phyloP scores from a whole-genome alignment of 1,140 invertebrate species.

The Dreissena polymorpha region DNA sequence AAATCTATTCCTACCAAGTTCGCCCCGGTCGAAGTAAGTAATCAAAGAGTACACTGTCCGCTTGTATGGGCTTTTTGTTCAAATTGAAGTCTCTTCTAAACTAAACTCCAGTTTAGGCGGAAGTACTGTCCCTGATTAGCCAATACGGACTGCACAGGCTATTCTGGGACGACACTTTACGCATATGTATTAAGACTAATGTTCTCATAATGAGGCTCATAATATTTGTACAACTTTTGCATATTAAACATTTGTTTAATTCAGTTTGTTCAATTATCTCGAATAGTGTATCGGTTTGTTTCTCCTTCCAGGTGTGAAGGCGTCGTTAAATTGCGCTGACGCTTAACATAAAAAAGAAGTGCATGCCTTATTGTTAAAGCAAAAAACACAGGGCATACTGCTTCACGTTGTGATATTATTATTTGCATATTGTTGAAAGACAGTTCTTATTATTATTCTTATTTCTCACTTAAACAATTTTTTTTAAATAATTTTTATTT shows the following conservation, averaged over 20 bases:
- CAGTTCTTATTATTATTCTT: not conserved
- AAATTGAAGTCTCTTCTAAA: too few relatives aligned
- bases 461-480: too few relatives aligned
- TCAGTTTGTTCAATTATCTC: too few relatives aligned
- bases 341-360: too few relatives aligned
- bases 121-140: not conserved
- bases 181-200: not conserved
- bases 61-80: too few relatives aligned
- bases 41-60: too few relatives aligned
- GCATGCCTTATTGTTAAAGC: too few relatives aligned
- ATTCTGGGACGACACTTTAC: not conserved
- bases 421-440: not conserved
- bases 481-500: not conserved
- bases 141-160: not conserved
- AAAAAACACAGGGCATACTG: not conserved
- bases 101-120: too few relatives aligned
- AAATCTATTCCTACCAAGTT: slow-evolving; percentile 65
- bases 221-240: too few relatives aligned
- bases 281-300: not conserved
- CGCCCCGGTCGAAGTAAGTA: slow-evolving; percentile 64
- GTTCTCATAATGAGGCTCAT: not conserved
- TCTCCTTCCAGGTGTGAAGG: not conserved
- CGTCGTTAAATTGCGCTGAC: too few relatives aligned
- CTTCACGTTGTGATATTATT: too few relatives aligned
- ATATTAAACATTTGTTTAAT: not conserved